phyloP scores from a whole-genome alignment of 2,888 invertebrate species.

The Acanthosepion pharaonis region DNA sequence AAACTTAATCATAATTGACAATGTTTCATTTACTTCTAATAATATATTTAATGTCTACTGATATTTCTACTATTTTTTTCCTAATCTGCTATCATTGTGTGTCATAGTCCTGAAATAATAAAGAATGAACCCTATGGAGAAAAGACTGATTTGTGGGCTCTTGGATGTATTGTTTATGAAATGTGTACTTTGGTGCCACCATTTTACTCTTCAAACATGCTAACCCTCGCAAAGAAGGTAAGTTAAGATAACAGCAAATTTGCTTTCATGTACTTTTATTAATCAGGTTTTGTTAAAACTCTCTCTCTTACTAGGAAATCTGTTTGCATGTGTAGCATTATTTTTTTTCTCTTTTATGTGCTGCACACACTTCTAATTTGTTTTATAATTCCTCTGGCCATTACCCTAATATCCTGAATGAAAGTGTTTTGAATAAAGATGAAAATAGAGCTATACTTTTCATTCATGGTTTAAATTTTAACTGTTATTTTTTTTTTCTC shows the following conservation, averaged over 20 bases:
- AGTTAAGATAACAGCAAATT: slow-evolving; percentile 33
- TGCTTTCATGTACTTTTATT: no score
- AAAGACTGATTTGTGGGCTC: slow-evolving; percentile 76
- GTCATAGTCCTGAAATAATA: slow-evolving; percentile 75
- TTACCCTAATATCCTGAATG: no score
- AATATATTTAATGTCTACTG: no score
- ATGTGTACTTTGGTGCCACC: slow-evolving; percentile 75
- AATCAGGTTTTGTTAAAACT: no score
- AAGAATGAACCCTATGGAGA: slow-evolving; percentile 75
- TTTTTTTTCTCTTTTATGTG: no score
- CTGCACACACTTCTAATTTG: no score
- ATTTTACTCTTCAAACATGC: slow-evolving; percentile 75
- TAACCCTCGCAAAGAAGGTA: slow-evolving; percentile 74
- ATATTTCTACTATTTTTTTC: neutral
- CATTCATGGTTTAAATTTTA: neutral
- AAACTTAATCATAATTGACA: no score
- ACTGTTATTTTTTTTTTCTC: slow-evolving; percentile 1
- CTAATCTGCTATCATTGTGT: slow-evolving; percentile 45
- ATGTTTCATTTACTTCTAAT: no score
- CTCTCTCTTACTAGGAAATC: no score
- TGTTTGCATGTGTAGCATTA: no score
- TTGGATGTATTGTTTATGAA: slow-evolving; percentile 76
- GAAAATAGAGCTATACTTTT: neutral
- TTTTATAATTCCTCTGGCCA: no score
- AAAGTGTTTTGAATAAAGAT: neutral